Base-by-base conservation (phyloP, 2,888 invertebrate genomes). In the Cephalotes varians region DNA sequence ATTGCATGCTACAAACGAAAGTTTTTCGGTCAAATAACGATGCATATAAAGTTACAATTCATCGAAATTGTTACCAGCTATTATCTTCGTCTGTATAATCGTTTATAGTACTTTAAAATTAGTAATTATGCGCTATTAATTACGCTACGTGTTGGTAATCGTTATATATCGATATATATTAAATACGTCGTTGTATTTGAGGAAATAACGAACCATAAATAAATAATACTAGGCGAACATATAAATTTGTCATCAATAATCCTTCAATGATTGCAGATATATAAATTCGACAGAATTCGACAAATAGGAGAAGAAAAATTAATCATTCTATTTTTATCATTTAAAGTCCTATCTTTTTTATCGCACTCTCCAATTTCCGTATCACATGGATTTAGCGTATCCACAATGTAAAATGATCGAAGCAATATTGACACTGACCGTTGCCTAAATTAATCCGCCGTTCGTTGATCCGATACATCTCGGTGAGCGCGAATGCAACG, bases 211-310 rank as follows among this genome's bases (percentile, higher is more conserved):
- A 56, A 72, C 49, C 37, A 37, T 83, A 85, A 86, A 84, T 28
- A 60, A 85, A 65, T 18, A 56, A 21, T 18, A 31, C 15, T 37
- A 73, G 85, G 83, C 88, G 6, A 31, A 85, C 85, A 64, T 77
- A 51, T 69, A 76, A 82, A 77, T 77, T 76, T 54, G 54, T 69
- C 28, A 49, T 64, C 87, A 62, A 82, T 86, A 87, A 83, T 82
- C 87, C 87, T 86, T 88, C 87, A 91, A 84, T 85, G 81, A 85
- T 40, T 12, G 12, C 67, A 81, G 83, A 81, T 67, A 64, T 74
- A 54, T 65, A 67, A 83, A 58, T 82, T 62, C 31, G 69, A 21
- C 79, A 56, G n/a, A n/a, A n/a, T n/a, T 51, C 72, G 67, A 67
- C 81, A 21, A 60, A 54, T 51, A 28, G 37, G 21, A 62, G n/a